These are phyloP conservation scores for Nebria salina DNA, from an alignment of 2,888 invertebrate species.

Conservation along the genomic window DNA sequence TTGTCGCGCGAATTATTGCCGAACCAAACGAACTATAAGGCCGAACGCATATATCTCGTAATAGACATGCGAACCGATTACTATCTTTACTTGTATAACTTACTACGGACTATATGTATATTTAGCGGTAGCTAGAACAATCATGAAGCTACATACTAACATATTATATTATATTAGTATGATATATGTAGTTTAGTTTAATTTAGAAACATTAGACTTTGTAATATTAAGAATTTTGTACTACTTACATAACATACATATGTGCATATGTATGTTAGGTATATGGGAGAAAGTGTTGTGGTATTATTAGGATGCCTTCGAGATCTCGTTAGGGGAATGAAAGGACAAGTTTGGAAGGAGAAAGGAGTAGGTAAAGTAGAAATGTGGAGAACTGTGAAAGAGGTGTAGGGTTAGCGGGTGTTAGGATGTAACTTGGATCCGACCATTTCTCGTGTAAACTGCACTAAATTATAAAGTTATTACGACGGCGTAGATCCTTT, in stretches of 20 bases:
- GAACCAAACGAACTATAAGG: slow-evolving; percentile 12
- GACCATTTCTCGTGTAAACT: slow-evolving; percentile 58
- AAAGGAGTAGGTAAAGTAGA: neutral
- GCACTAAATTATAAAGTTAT: slow-evolving; percentile 67
- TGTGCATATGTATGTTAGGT: too few species aligned
- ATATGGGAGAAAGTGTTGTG: too few species aligned
- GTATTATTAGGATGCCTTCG: neutral
- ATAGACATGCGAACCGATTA: neutral
- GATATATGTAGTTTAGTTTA: too few species aligned
- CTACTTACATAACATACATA: too few species aligned
- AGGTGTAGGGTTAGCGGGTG: neutral
- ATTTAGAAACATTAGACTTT: too few species aligned
- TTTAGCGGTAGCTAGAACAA: neutral
- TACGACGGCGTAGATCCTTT: slow-evolving; percentile 64
- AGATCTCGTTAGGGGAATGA: neutral
- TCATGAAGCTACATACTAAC: neutral
- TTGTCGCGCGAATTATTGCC: slow-evolving; percentile 32
- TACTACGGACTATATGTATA: neutral
- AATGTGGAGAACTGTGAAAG: neutral
- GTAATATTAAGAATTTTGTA: too few species aligned
- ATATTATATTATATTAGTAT: too few species aligned
- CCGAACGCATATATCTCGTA: slow-evolving; percentile 28
- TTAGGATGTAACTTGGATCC: slow-evolving; percentile 28
- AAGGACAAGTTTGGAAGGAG: neutral
- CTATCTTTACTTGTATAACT: neutral